Base-by-base conservation (phyloP, 2,113 vertebrate species). In the Ictalurus punctatus region DNA sequence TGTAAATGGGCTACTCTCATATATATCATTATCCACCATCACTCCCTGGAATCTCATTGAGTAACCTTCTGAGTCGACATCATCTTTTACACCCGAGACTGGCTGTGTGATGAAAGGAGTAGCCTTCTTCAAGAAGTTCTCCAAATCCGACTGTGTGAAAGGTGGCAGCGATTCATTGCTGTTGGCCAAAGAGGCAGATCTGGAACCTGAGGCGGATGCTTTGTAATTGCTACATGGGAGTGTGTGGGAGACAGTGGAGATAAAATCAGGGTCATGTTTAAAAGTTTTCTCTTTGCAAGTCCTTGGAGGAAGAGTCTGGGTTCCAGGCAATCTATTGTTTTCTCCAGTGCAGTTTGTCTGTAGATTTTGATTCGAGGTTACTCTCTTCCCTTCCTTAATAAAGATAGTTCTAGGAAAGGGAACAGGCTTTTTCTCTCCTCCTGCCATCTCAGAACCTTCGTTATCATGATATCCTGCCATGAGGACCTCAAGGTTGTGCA, bases 11-110 rank as follows among this genome's bases (percentile, higher is more conserved):
- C 84, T 92, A 0, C 90, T 8, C 92, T 52, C 93, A 37, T 99
- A 99, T 80, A 99, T 95, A 52, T 95, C 95, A 91, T 99, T 99
- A 4, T 96, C 95, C 89, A 98, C 94, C 98, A 99, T 99, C 89
- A 96, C 94, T 34, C 97, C 96, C 89, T 93, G 92, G 92, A 97
- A 97, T 0, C 92, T 92, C 74, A 91, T 91, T 25, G 92, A 0
- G 23, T 85, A 85, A 1, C 87, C 89, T 1, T 69, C 92, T 0
- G 86, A 37, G 0, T 78, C 5, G 17, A 76, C 54, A 19, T 84
- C 85, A 71, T 85, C 76, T 86, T 86, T 90, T 87, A 84, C 58
- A 37, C 30, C 23, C 67, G 65, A 5, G 27, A 78, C 0, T n/a
- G 86, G 80, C 87, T 93, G 90, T 2, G 94, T 89, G 0, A 87